Evolutionary conservation across 2,113 vertebrate species (phyloP).

Genomic region (Caloenas nicobarica): DNA sequence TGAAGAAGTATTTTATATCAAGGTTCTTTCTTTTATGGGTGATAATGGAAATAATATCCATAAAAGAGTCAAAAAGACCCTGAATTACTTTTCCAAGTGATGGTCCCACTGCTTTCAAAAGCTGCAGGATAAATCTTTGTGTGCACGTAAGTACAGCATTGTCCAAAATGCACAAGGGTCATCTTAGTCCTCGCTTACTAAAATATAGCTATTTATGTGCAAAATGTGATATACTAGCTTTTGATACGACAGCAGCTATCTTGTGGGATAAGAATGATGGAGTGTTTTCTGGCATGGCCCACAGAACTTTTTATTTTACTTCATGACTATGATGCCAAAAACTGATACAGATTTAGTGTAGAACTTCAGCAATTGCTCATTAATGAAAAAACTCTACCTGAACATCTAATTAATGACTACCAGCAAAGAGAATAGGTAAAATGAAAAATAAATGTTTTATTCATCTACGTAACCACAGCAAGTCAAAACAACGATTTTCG

Average conservation of each 20-base stretch:
- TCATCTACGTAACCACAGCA: background rate
- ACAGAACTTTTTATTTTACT: background rate
- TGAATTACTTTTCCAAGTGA: constrained; percentile 1
- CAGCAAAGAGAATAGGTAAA: constrained; percentile 5
- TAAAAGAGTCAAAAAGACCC: background rate
- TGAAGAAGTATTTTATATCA: background rate
- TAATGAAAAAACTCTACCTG: background rate
- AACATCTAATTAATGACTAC: background rate
- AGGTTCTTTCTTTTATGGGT: background rate
- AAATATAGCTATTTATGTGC: background rate
- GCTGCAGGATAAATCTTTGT: background rate
- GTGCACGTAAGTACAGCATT: background rate
- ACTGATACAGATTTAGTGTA: background rate
- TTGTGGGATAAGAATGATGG: background rate
- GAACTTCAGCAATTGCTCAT: background rate
- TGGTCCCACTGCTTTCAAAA: background rate
- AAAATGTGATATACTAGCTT: background rate
- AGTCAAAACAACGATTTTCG: background rate
- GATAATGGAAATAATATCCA: background rate
- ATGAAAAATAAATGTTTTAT: background rate
- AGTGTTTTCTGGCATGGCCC: background rate
- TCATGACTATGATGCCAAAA: background rate
- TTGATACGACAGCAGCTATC: background rate
- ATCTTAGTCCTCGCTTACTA: background rate
- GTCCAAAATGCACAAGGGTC: background rate